phyloP scores from a whole-genome alignment of 1,140 invertebrate genomes.

The Philopotamus ludificatus region DNA sequence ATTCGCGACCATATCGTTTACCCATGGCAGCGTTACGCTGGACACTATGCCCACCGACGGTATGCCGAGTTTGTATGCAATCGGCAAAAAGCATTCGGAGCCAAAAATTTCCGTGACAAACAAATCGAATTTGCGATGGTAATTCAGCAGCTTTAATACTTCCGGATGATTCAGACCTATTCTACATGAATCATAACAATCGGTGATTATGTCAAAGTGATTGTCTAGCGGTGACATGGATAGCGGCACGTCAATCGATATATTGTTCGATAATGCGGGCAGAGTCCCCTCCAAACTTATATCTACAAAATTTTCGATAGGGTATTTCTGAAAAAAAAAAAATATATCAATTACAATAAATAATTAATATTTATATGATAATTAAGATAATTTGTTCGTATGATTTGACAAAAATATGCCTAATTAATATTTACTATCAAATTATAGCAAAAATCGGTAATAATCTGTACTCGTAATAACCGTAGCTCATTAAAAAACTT shows the following conservation, averaged over 20 bases:
- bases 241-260: slow-evolving; percentile 46
- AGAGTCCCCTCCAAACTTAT: slow-evolving; percentile 53
- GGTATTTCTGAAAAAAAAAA: slow-evolving; percentile 49
- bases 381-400: too few species aligned
- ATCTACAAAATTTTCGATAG: slow-evolving; percentile 49
- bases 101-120: slow-evolving; percentile 69
- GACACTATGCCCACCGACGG: slow-evolving; percentile 61
- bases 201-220: slow-evolving; percentile 51
- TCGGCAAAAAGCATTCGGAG: slow-evolving; percentile 59
- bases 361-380: too few species aligned
- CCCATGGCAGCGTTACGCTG: slow-evolving; percentile 61
- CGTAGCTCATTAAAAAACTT: too few species aligned
- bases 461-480: too few species aligned
- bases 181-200: slow-evolving; percentile 51
- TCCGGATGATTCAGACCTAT: slow-evolving; percentile 48
- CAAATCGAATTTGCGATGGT: slow-evolving; percentile 59
- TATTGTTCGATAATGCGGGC: slow-evolving; percentile 54
- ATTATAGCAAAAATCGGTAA: too few species aligned
- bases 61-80: slow-evolving; percentile 58
- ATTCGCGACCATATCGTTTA: slow-evolving; percentile 61
- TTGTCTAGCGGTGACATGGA: slow-evolving; percentile 50
- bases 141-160: slow-evolving; percentile 47
- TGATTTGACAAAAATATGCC: too few species aligned
- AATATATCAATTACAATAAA: not conserved
- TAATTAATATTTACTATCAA: too few species aligned